A percentile compares a stretch with the other conserved stretches of the same genome.
Evolutionary conservation across 1,140 invertebrate genomes (phyloP).

Genomic region (Drosophila pseudoananassae): DNA sequence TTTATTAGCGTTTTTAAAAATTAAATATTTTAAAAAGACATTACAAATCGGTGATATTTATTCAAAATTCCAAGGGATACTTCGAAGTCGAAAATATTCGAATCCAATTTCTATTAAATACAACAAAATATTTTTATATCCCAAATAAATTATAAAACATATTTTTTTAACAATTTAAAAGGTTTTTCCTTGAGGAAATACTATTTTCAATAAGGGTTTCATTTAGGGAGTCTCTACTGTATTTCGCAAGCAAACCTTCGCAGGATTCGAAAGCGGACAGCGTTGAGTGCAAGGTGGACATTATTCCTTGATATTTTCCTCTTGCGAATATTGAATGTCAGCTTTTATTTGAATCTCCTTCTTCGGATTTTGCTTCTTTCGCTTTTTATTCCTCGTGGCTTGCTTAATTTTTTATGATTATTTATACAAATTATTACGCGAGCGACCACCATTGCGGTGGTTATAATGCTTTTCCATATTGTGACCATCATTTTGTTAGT

Average conservation of each 20-base stretch:
- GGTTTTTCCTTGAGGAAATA: neutral
- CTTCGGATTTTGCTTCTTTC: conserved; percentile 11
- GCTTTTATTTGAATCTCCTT: conserved; percentile 44
- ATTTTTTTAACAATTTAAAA: too few relatives aligned
- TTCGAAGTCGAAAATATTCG: too few relatives aligned
- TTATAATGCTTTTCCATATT: conserved; percentile 56
- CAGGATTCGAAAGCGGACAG: neutral
- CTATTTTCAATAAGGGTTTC: neutral
- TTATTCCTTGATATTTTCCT: conserved; percentile 16
- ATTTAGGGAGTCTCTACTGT: neutral
- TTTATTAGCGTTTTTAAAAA: too few relatives aligned
- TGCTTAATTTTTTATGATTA: conserved; percentile 59
- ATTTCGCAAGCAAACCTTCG: neutral
- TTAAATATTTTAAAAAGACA: too few relatives aligned
- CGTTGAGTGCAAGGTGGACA: conserved; percentile 36
- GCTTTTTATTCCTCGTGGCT: conserved; percentile 1
- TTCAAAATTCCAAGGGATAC: too few relatives aligned
- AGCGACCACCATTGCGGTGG: conserved; percentile 15
- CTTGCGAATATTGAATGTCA: conserved; percentile 51
- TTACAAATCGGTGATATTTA: too few relatives aligned
- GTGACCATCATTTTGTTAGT: conserved; percentile 42
- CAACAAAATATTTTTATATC: too few relatives aligned
- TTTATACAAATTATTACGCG: conserved; percentile 57
- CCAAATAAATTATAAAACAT: too few relatives aligned
- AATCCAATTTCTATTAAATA: too few relatives aligned